phyloP scores from a whole-genome alignment of 1,140 invertebrate genomes.

The Phymastichus coffea region DNA sequence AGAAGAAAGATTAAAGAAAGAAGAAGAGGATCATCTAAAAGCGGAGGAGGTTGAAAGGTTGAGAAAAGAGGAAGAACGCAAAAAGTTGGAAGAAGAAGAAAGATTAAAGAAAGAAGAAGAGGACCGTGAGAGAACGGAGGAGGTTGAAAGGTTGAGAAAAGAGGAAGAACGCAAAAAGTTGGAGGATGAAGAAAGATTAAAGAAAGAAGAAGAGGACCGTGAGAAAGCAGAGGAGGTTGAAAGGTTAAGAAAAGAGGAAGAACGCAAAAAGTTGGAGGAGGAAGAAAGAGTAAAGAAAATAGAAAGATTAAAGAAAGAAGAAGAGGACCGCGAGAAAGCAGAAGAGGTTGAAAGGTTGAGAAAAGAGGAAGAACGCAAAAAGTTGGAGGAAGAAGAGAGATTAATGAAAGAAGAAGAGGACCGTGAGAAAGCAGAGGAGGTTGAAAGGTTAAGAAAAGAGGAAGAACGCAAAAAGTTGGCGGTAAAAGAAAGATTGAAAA shows the following conservation, averaged over 20 bases:
- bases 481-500: too few relatives aligned
- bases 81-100: neutral
- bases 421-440: neutral
- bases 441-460: conserved; percentile 18
- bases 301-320: conserved; percentile 22
- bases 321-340: neutral
- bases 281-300: conserved; percentile 19
- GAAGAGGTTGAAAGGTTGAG: neutral
- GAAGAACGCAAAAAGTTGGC: conserved; percentile 30
- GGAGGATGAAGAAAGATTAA: neutral
- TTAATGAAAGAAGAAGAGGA: conserved; percentile 16
- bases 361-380: neutral
- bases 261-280: conserved; percentile 9
- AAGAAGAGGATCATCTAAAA: neutral
- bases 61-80: neutral
- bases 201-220: neutral
- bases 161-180: neutral
- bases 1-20: neutral
- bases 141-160: neutral
- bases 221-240: conserved; percentile 7
- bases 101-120: neutral
- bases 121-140: neutral
- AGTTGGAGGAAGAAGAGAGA: neutral
- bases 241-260: conserved; percentile 2
- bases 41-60: neutral